Percentiles rank a stretch among this genome's conserved stretches.
These are phyloP conservation scores for Desoria tigrina DNA, from an alignment of 2,888 invertebrate genomes.

Conservation along the genomic window DNA sequence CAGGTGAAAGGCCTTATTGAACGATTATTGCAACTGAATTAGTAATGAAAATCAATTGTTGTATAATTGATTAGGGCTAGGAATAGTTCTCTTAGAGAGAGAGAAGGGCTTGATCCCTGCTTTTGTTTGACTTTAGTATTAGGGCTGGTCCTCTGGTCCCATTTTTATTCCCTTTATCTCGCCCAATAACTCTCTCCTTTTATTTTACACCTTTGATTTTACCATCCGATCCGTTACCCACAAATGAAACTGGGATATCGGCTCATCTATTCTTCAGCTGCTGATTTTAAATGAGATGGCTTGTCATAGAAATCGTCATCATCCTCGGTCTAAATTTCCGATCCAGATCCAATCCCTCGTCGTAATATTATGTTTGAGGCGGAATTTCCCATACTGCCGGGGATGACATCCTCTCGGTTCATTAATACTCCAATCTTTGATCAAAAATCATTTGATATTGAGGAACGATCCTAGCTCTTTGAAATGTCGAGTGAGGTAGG, in stretches of 20 bases:
- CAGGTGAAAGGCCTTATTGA: constrained; percentile 20
- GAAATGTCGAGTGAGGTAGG: neutral
- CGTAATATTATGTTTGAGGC: neutral
- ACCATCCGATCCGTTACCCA: constrained; percentile 11
- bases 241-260: neutral
- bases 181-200: constrained; percentile 2
- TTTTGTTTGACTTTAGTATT: constrained; percentile 3
- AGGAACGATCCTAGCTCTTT: neutral
- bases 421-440: constrained; percentile 19
- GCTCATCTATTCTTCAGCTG: constrained; percentile 3
- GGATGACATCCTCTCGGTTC: neutral
- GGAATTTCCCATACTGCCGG: neutral
- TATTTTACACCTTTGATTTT: constrained; percentile 16
- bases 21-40: constrained; percentile 20
- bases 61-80: constrained; percentile 43
- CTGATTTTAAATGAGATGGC: neutral
- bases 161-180: neutral
- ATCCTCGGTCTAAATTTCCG: neutral
- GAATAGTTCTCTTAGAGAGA: neutral
- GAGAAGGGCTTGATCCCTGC: neutral
- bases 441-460: constrained; percentile 5
- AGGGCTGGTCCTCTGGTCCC: constrained; percentile 4
- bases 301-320: constrained; percentile 6
- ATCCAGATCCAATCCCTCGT: neutral
- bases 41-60: constrained; percentile 42